Evolutionary conservation across 2,113 vertebrate species (phyloP), one percentile per base, ranked within the genome.

Genomic region (Tachysurus vachellii): DNA sequence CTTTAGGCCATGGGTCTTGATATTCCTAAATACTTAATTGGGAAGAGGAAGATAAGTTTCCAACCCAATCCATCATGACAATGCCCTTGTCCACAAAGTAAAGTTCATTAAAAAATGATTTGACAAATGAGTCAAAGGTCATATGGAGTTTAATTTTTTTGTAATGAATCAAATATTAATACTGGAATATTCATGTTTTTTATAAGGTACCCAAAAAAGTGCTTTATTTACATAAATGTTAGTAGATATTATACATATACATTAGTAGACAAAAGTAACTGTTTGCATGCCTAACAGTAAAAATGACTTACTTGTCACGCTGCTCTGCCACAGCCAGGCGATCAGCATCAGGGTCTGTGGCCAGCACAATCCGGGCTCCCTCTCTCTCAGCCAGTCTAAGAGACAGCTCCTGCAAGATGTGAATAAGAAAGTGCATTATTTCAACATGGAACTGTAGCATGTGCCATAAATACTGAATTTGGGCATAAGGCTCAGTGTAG

Each of bases 321-420:
- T 91, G 95, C 66, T 99, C 98, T 0, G 98, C 97, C 83, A 97
- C 97, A 19, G 98, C 98, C 76, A 99, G 86, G 5, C 98, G 95
- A 68, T 99, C 98, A 3, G 98, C 98, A 57, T 99, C 98, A 7
- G 98, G 98, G 80, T 99, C 98, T 0, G 98, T 99, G 0, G 97
- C 98, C 92, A 99, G 91, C 0, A 99, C 96, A 0, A 99, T 87
- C 16, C 11, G 89, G 14, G 97, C 97, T 0, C 91, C 89, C 90
- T 98, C 96, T 71, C 89, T 95, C 92, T 98, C 97, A 12, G 98
- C 98, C 80, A 99, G 94, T 47, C 94, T 95, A 83, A 99, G 92
- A 23, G 98, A 96, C 68, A 99, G 85, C 21, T 96, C 95, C 98
- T 99, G 62, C 11, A 76, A 31, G 12, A 80, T 23, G 9, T 59